Evolutionary conservation across 2,797 vertebrate genomes (phyloP).

Genomic region (Rhynchotus rufescens): DNA sequence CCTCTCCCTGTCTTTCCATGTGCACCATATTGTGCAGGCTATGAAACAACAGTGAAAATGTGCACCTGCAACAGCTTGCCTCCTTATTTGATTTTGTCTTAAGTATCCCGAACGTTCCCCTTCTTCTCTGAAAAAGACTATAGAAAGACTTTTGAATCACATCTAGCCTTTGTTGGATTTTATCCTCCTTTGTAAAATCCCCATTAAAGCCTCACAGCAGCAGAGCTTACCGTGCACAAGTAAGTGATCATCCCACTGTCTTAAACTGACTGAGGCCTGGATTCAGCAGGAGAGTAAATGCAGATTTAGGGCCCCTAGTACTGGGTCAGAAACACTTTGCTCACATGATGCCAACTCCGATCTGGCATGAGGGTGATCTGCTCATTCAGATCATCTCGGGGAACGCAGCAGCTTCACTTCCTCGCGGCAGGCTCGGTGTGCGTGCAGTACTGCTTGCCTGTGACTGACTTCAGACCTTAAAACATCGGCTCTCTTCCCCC

Average conservation of each 20-base stretch:
- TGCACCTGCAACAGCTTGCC: not conserved
- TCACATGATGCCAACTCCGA: constrained; percentile 23
- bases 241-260: not conserved
- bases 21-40: not conserved
- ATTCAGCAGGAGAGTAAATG: not conserved
- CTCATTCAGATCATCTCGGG: constrained; percentile 52
- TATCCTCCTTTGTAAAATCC: not conserved
- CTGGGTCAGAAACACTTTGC: constrained; percentile 23
- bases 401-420: constrained; percentile 48
- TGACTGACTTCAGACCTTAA: constrained; percentile 56
- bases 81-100: not conserved
- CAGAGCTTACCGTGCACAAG: not conserved
- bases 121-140: not conserved
- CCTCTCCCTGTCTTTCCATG: rapidly evolving
- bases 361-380: constrained; percentile 29
- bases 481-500: constrained; percentile 43
- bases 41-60: not conserved
- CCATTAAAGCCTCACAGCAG: not conserved
- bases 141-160: not conserved
- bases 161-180: not conserved
- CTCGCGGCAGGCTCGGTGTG: constrained; percentile 42
- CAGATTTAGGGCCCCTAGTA: not conserved
- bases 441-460: constrained; percentile 21
- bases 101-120: not conserved
- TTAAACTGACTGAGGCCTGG: constrained; percentile 22